Conservation (phyloP, 2,888 invertebrate species). For the Pheosia tremula region DNA sequence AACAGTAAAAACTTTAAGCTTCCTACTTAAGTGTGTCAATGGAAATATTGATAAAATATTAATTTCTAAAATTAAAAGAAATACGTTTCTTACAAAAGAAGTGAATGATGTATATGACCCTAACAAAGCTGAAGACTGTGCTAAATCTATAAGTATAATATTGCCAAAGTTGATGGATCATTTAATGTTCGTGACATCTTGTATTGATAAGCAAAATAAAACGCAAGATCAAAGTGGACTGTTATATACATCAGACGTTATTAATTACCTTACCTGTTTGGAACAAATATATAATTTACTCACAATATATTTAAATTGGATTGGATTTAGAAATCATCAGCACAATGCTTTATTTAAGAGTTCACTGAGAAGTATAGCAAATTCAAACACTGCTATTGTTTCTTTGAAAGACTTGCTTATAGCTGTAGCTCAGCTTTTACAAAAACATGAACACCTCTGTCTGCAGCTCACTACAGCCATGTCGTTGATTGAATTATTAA, state of each 20-base stretch:
- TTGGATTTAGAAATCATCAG: slow-evolving; percentile 83
- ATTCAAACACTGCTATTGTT: slow-evolving; percentile 47
- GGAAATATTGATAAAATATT: slow-evolving; percentile 58
- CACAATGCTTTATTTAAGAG: slow-evolving; percentile 63
- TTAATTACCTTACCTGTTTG: slow-evolving; percentile 73
- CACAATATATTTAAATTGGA: slow-evolving; percentile 86
- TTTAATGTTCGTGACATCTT: slow-evolving; percentile 53
- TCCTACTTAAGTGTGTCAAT: slow-evolving; percentile 62
- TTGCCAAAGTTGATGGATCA: slow-evolving; percentile 66
- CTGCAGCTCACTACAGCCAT: slow-evolving; percentile 83
- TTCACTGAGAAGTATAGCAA: slow-evolving; percentile 68
- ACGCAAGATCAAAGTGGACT: slow-evolving; percentile 50
- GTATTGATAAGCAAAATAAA: slow-evolving; percentile 53
- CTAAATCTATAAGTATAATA: slow-evolving; percentile 54
- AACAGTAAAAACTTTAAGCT: slow-evolving; percentile 62
- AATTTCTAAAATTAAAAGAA: slow-evolving; percentile 68
- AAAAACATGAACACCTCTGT: slow-evolving; percentile 78
- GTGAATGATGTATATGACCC: slow-evolving; percentile 57
- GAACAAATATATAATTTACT: slow-evolving; percentile 82
- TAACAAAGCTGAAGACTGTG: slow-evolving; percentile 64
- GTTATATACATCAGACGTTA: slow-evolving; percentile 51
- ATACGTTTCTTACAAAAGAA: slow-evolving; percentile 65
- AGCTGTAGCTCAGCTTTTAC: slow-evolving; percentile 67
- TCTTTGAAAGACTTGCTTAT: slow-evolving; percentile 64
- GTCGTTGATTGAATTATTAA: slow-evolving; percentile 79